Evolutionary conservation across 1,140 invertebrate genomes (phyloP).

Genomic region (Drosophila grimshawi): DNA sequence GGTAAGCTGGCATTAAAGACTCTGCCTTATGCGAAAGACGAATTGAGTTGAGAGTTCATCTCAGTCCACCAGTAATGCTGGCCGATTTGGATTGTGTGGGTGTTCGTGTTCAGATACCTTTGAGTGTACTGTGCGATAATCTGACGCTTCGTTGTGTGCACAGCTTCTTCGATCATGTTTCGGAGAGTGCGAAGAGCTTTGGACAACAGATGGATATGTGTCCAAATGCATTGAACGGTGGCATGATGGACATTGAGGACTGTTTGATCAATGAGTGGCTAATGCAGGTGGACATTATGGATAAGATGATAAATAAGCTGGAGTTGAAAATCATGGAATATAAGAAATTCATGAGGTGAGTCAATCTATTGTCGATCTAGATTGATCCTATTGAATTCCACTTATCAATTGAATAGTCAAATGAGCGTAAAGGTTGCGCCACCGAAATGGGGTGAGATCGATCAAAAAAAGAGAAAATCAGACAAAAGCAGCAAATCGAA

Average conservation of each 20-base stretch:
- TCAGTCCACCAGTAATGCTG: slow-evolving; percentile 51
- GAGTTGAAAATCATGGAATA: slow-evolving; percentile 36
- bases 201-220: neutral
- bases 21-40: neutral
- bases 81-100: slow-evolving; percentile 49
- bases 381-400: neutral
- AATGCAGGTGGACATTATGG: slow-evolving; percentile 52
- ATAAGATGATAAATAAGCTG: slow-evolving; percentile 38
- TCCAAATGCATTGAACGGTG: slow-evolving; percentile 41
- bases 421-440: neutral
- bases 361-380: neutral
- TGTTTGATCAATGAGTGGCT: slow-evolving; percentile 63
- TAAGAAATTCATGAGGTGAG: slow-evolving; percentile 37
- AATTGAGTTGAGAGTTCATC: neutral
- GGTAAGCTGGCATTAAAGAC: slow-evolving; percentile 34
- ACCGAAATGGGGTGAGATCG: neutral
- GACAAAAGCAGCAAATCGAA: neutral
- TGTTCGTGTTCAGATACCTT: slow-evolving; percentile 55
- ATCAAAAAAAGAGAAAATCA: neutral
- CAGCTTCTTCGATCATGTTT: slow-evolving; percentile 63
- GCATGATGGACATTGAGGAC: slow-evolving; percentile 60
- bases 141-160: slow-evolving; percentile 64
- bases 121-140: slow-evolving; percentile 60
- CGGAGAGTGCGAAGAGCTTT: slow-evolving; percentile 58
- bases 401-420: neutral